phyloP scores from a whole-genome alignment of 1,140 invertebrate species.

The Planococcus citri region DNA sequence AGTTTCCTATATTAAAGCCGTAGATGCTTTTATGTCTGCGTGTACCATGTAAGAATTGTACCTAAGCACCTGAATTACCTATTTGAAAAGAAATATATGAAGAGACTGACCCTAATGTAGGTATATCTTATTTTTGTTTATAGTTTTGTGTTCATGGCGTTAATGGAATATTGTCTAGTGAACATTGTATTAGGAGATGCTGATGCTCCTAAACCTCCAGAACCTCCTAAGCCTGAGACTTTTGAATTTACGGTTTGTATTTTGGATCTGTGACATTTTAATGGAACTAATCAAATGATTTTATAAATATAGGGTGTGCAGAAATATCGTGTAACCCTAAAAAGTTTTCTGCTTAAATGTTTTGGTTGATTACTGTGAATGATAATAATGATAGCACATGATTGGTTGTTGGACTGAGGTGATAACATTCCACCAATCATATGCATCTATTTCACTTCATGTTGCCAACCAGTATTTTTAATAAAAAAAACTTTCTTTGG shows the following conservation, averaged over 20 bases:
- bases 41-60: constrained; percentile 54
- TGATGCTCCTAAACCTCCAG: constrained; percentile 37
- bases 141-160: constrained; percentile 79
- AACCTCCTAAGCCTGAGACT: constrained; percentile 23
- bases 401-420: too few relatives aligned
- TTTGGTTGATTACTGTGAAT: too few relatives aligned
- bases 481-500: too few relatives aligned
- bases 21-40: constrained; percentile 82
- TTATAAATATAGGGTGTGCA: background rate
- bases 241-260: constrained; percentile 37
- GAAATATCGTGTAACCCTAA: too few relatives aligned
- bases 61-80: constrained; percentile 34
- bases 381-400: too few relatives aligned
- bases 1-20: constrained; percentile 79
- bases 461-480: too few relatives aligned
- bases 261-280: constrained; percentile 57
- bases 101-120: background rate
- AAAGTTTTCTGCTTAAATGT: too few relatives aligned
- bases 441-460: too few relatives aligned
- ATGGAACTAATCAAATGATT: constrained; percentile 34
- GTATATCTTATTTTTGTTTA: constrained; percentile 32
- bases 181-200: constrained; percentile 65
- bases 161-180: constrained; percentile 87
- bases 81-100: background rate
- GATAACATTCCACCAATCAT: too few relatives aligned